Conservation (phyloP, 2,888 invertebrate species). For the Dicranocentrus wangi region DNA sequence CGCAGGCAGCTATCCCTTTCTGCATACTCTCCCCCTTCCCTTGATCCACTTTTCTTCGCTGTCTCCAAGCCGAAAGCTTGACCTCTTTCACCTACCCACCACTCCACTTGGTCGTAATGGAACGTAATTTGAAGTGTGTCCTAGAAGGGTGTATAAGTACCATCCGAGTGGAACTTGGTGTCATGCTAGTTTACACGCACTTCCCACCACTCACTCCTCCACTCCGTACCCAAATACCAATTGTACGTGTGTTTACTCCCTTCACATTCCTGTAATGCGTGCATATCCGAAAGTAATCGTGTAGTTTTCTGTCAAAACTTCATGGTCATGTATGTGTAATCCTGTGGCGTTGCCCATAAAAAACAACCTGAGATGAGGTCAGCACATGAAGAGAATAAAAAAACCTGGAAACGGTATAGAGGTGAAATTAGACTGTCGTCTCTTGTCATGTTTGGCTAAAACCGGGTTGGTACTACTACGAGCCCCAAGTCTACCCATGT, state of each 20-base stretch:
- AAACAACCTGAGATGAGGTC: neutral
- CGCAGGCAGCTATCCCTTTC: conserved; percentile 3
- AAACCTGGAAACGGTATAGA: neutral
- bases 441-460: conserved; percentile 28
- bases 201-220: neutral
- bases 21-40: conserved; percentile 18
- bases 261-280: neutral
- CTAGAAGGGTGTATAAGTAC: neutral
- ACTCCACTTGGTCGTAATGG: conserved; percentile 9
- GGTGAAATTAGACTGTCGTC: conserved; percentile 25
- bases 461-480: too few relatives aligned
- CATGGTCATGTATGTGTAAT: conserved; percentile 5
- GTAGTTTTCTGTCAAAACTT: conserved; percentile 3
- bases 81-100: conserved; percentile 25
- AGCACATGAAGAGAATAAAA: neutral
- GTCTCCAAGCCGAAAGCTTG: conserved; percentile 19
- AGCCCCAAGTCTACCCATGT: too few relatives aligned
- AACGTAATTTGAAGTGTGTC: conserved; percentile 18
- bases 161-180: neutral
- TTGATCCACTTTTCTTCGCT: conserved; percentile 36
- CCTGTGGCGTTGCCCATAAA: conserved; percentile 14
- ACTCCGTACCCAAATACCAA: neutral
- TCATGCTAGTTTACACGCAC: conserved; percentile 11
- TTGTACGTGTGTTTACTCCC: neutral
- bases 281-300: neutral